Percentiles rank a stretch among this genome's conserved stretches.
Conservation (phyloP, 2,888 invertebrate genomes). For the Nebria salina region DNA sequence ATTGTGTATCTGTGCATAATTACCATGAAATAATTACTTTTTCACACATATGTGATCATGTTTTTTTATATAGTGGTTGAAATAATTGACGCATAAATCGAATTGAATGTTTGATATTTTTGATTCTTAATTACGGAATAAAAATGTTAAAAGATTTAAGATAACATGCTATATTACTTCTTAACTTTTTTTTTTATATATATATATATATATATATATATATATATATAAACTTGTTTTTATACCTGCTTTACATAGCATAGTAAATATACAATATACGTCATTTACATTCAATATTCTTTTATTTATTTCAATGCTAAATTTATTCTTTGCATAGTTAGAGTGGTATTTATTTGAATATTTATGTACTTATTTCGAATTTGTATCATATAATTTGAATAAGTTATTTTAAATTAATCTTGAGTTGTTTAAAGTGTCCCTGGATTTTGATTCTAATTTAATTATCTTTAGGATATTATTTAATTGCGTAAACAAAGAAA, state of each 20-base stretch:
- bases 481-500: no score
- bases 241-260: slow-evolving; percentile 1
- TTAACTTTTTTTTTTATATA: not conserved
- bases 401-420: not conserved
- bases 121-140: not conserved
- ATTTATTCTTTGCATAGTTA: not conserved
- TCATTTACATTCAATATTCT: slow-evolving; percentile 1
- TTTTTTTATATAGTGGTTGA: not conserved
- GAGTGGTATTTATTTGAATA: not conserved
- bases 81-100: no score
- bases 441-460: not conserved
- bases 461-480: not conserved
- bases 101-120: not conserved
- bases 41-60: not conserved
- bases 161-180: not conserved
- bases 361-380: not conserved
- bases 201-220: no score
- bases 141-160: not conserved
- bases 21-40: not conserved
- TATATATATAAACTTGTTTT: not conserved
- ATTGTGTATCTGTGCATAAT: not conserved
- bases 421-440: not conserved
- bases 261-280: not conserved
- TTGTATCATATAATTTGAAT: not conserved
- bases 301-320: not conserved